Conservation (phyloP, 2,113 vertebrate species). For the Thamnaconus septentrionalis region DNA sequence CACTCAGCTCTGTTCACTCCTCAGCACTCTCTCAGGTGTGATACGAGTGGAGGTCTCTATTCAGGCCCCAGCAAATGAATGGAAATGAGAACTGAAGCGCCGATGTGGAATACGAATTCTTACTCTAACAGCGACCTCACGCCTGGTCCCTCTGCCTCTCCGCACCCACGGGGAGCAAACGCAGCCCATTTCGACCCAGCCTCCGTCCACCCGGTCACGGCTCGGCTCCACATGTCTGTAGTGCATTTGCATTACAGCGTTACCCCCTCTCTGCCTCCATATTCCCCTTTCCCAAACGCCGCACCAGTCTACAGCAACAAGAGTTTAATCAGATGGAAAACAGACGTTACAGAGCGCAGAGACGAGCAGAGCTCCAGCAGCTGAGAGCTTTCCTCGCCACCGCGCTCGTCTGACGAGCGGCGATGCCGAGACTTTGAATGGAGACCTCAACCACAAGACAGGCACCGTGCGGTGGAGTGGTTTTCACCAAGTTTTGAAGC, state of each 20-base stretch:
- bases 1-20: neutral
- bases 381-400: slow-evolving; percentile 29
- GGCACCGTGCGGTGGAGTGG: too few relatives aligned
- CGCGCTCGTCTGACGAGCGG: slow-evolving; percentile 45
- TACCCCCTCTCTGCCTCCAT: slow-evolving; percentile 33
- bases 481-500: too few relatives aligned
- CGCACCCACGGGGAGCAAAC: neutral
- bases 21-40: slow-evolving; percentile 20
- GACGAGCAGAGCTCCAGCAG: slow-evolving; percentile 33
- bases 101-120: slow-evolving; percentile 7
- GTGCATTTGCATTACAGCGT: slow-evolving; percentile 59
- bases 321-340: slow-evolving; percentile 68
- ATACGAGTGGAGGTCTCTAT: slow-evolving; percentile 21
- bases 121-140: slow-evolving; percentile 4
- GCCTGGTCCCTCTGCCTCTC: too few relatives aligned
- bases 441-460: slow-evolving; percentile 9
- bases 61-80: slow-evolving; percentile 1
- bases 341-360: slow-evolving; percentile 59
- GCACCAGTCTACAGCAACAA: slow-evolving; percentile 50
- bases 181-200: slow-evolving; percentile 17
- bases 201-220: neutral
- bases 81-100: neutral
- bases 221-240: neutral
- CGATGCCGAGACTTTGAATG: slow-evolving; percentile 39
- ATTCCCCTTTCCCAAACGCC: slow-evolving; percentile 31